Base-by-base conservation (phyloP, 2,888 invertebrate genomes). In the Spodoptera picta region DNA sequence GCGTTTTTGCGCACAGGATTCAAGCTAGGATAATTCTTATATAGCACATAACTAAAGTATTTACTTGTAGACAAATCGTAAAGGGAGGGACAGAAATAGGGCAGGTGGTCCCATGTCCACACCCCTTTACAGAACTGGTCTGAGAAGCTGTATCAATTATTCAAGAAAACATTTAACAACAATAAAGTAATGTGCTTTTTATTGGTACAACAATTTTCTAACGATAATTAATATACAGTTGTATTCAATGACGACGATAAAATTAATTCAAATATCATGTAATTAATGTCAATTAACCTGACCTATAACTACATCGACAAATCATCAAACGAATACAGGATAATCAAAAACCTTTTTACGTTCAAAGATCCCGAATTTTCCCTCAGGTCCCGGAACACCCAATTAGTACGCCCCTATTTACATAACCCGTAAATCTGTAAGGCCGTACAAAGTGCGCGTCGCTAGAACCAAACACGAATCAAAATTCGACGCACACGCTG, bases 401-500 rank as follows among this genome's bases (percentile, higher is more conserved):
- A 72, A 72, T 62, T 57, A 67, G 52, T 23, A 12, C 11, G 23
- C 19, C 23, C 7, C 14, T 5, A 44, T 56, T 52, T 24, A 31
- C 50, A 62, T 45, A 60, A 46, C 44, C 47, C 31, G 42, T 48
- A 55, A 62, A 19, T 27, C 44, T 46, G 63, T 41, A 66, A 50
- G 24, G 44, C 47, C 31, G 14, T 59, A 48, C 54, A 49, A 62
- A 45, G 48, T 54, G 50, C 60, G 31, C 63, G 43, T 63, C 64
- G 58, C 78, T 78, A 82, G 81, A 65, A 65, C 31, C 55, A 23
- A 67, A 79, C 69, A 65, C 71, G 60, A 83, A 89, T 90, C 86
- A 84, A 86, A 86, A 92, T 92, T 88, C 92, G 83, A 74, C 62
- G 78, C 90, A 86, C 89, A 87, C 81, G 74, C 77, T 27, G 11